Conservation (phyloP, 2,113 vertebrate genomes). For the Gopherus flavomarginatus region DNA sequence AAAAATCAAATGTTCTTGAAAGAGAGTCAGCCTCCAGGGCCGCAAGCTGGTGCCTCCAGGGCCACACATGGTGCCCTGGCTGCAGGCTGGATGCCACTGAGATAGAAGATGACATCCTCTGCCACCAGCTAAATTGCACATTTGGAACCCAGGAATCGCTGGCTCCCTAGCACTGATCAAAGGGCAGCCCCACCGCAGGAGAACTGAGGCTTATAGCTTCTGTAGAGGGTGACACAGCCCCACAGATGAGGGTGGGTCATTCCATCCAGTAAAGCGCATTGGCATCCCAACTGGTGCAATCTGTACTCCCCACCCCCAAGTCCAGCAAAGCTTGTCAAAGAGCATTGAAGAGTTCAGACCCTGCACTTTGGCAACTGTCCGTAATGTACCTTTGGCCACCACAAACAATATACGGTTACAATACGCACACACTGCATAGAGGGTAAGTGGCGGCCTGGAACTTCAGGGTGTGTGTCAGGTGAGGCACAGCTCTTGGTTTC, state of each 20-base stretch:
- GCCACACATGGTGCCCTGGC: background rate
- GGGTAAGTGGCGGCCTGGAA: background rate
- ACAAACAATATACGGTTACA: too few species aligned
- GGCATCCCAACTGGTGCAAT: background rate
- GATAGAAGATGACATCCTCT: background rate
- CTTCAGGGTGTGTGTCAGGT: rapidly evolving
- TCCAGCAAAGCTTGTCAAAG: background rate
- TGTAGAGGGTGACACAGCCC: background rate
- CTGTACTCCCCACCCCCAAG: background rate
- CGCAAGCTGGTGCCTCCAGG: background rate
- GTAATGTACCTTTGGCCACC: background rate
- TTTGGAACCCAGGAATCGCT: background rate
- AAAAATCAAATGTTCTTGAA: background rate
- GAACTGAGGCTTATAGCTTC: background rate
- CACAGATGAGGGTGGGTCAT: background rate
- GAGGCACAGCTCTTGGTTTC: background rate
- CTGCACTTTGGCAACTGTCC: background rate
- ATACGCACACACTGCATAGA: too few species aligned
- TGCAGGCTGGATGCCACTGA: background rate
- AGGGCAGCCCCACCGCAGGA: background rate
- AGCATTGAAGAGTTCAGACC: background rate
- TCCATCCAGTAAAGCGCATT: background rate
- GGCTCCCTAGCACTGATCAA: background rate
- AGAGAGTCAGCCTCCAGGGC: background rate
- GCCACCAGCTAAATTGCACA: background rate